These are phyloP conservation scores for Drosophila mercatorum DNA, from an alignment of 2,888 invertebrate genomes.

Conservation along the genomic window DNA sequence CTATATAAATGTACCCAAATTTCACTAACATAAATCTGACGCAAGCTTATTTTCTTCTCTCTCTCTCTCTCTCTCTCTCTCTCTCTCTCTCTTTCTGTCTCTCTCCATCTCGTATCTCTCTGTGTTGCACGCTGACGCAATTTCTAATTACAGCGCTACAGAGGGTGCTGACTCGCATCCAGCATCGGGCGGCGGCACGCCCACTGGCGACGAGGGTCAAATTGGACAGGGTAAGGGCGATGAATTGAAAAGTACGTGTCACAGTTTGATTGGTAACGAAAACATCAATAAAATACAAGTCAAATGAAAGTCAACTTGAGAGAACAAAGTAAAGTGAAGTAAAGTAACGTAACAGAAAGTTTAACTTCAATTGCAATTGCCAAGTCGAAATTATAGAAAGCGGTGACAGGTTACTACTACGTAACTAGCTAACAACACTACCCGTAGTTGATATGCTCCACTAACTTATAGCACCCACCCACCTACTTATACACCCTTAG, in stretches of 20 bases:
- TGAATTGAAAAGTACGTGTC: constrained; percentile 82
- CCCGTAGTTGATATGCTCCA: constrained; percentile 36
- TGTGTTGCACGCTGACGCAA: constrained; percentile 50
- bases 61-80: constrained; percentile 30
- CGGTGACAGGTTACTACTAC: constrained; percentile 81
- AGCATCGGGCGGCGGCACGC: constrained; percentile 90
- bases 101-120: constrained; percentile 10
- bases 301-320: constrained; percentile 37
- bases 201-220: constrained; percentile 90
- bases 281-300: constrained; percentile 45
- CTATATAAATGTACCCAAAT: constrained; percentile 26
- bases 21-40: constrained; percentile 35
- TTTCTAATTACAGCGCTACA: constrained; percentile 89
- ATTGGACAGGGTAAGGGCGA: constrained; percentile 89
- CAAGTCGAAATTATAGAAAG: constrained; percentile 53
- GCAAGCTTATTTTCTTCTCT: constrained; percentile 47
- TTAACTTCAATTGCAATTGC: constrained; percentile 39
- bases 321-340: background rate
- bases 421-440: constrained; percentile 34
- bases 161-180: constrained; percentile 96
- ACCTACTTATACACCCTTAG: constrained; percentile 23
- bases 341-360: background rate
- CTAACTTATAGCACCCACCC: background rate
- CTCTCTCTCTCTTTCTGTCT: constrained; percentile 32
- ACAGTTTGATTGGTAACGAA: constrained; percentile 73